Conservation (phyloP, 1,140 invertebrate species). For the Lordiphosa clarofinis region DNA sequence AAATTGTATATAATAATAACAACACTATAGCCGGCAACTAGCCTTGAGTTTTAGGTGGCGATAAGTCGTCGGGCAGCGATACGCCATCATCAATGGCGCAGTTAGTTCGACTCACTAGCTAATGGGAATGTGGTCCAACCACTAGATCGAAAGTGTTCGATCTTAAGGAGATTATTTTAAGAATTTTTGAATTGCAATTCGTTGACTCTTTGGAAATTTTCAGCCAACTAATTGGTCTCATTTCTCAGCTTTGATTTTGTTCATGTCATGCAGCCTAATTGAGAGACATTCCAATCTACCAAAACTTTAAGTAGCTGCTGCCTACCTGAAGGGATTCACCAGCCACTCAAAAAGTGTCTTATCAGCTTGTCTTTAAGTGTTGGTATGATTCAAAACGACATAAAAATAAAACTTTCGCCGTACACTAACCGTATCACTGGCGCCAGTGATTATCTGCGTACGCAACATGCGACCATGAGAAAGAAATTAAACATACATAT, state of each 20-base stretch:
- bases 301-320: too few species aligned
- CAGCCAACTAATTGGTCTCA: too few species aligned
- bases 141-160: too few species aligned
- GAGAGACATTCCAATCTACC: background rate
- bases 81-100: slow-evolving; percentile 8
- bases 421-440: slow-evolving; percentile 15
- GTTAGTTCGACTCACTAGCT: slow-evolving; percentile 38
- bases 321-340: background rate
- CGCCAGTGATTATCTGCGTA: slow-evolving; percentile 42
- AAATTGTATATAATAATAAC: slow-evolving; percentile 24
- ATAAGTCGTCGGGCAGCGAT: slow-evolving; percentile 40
- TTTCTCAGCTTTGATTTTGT: too few species aligned
- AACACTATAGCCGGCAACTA: slow-evolving; percentile 35
- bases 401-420: background rate
- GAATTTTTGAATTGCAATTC: too few species aligned
- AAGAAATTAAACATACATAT: slow-evolving; percentile 41
- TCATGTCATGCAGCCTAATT: slow-evolving; percentile 66
- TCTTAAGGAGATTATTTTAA: too few species aligned
- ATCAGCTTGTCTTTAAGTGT: background rate
- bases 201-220: too few species aligned
- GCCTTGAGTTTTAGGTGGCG: slow-evolving; percentile 55
- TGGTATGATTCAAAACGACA: too few species aligned
- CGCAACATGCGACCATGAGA: slow-evolving; percentile 52
- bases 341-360: background rate
- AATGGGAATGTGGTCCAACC: too few species aligned